Conservation (phyloP, 2,113 vertebrate species). For the Coturnix japonica region DNA sequence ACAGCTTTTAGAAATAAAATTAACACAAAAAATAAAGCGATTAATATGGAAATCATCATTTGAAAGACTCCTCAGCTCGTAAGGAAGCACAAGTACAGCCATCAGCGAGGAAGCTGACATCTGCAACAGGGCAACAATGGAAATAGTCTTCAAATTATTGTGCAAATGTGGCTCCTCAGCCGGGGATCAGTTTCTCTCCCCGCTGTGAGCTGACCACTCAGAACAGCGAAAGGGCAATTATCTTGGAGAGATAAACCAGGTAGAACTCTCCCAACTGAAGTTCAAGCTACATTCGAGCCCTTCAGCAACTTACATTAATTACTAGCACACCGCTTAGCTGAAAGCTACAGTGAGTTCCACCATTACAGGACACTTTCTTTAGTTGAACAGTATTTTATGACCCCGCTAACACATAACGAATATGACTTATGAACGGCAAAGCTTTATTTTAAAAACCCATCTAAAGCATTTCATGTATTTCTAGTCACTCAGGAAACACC, state of each 20-base stretch:
- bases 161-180: slow-evolving; percentile 51
- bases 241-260: slow-evolving; percentile 4
- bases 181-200: slow-evolving; percentile 9
- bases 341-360: neutral
- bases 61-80: slow-evolving; percentile 15
- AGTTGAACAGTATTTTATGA: neutral
- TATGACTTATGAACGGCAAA: fast-evolving
- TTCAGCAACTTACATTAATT: neutral
- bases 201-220: neutral
- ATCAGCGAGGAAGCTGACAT: slow-evolving; percentile 28
- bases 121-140: slow-evolving; percentile 14
- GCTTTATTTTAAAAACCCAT: neutral
- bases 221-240: neutral
- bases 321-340: neutral
- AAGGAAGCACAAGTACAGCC: neutral
- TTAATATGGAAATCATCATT: slow-evolving; percentile 37
- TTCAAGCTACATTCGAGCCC: neutral
- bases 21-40: slow-evolving; percentile 36
- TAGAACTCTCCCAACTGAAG: neutral
- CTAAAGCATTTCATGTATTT: neutral
- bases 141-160: slow-evolving; percentile 48
- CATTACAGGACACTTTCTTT: fast-evolving
- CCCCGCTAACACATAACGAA: fast-evolving
- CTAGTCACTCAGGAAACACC: neutral
- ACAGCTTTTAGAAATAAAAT: slow-evolving; percentile 24